phyloP scores from a whole-genome alignment of 2,888 invertebrate species.

The Pelosia muscerda region DNA sequence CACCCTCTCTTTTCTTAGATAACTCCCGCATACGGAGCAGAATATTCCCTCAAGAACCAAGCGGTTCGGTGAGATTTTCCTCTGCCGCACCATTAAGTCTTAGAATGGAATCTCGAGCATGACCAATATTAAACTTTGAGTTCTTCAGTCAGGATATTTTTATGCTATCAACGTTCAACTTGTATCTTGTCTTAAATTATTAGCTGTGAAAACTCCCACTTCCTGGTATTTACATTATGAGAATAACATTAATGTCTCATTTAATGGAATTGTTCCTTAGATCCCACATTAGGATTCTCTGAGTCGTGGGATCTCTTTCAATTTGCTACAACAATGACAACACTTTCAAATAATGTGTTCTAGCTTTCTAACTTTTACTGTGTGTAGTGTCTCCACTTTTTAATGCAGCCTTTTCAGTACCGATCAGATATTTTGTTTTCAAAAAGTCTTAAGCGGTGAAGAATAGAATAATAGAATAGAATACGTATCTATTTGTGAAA shows the following conservation, averaged over 20 bases:
- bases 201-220: neutral
- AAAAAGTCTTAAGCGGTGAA: no score
- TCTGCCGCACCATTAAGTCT: no score
- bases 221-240: neutral
- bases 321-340: neutral
- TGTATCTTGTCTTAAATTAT: neutral
- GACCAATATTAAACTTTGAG: no score
- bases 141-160: neutral
- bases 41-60: no score
- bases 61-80: no score
- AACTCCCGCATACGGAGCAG: no score
- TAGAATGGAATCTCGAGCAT: no score
- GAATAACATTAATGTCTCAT: neutral
- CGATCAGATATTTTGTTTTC: neutral
- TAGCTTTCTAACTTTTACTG: conserved; percentile 3
- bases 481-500: no score
- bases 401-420: neutral
- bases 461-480: no score
- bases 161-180: neutral
- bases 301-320: neutral
- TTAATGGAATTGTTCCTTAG: neutral
- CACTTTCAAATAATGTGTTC: neutral
- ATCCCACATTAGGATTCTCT: conserved; percentile 1
- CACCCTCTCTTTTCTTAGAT: no score
- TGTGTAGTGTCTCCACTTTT: neutral